Conservation (phyloP, 2,888 invertebrate genomes). For the Lottia gigantea region DNA sequence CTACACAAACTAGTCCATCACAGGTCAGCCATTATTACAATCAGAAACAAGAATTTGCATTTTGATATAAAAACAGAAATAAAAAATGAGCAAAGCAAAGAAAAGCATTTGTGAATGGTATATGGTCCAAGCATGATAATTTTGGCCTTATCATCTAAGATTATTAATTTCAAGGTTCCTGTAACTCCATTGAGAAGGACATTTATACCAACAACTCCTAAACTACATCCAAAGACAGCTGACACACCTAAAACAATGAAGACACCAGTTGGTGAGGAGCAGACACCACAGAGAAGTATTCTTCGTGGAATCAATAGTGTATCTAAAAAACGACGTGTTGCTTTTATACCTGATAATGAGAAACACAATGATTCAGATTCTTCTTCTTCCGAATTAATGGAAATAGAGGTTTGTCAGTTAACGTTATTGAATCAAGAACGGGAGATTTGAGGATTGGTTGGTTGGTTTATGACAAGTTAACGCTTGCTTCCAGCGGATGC, state of each 20-base stretch:
- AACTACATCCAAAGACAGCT: neutral
- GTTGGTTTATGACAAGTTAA: too few relatives aligned
- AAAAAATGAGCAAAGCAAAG: too few relatives aligned
- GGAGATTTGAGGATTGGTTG: too few relatives aligned
- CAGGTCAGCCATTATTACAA: neutral
- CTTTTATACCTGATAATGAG: constrained; percentile 43
- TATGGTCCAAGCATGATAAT: too few relatives aligned
- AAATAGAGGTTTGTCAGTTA: constrained; percentile 46
- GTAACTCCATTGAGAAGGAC: neutral
- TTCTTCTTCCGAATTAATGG: constrained; percentile 54
- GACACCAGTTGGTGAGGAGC: constrained; percentile 20
- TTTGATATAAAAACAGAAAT: too few relatives aligned
- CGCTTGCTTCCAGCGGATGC: too few relatives aligned
- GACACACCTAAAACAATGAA: constrained; percentile 13
- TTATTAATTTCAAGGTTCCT: too few relatives aligned
- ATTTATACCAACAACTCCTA: constrained; percentile 3
- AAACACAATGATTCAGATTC: constrained; percentile 40
- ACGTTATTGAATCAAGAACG: too few relatives aligned
- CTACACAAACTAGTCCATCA: constrained; percentile 4
- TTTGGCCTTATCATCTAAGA: neutral
- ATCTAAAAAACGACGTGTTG: constrained; percentile 53
- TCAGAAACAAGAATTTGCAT: too few relatives aligned
- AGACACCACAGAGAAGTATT: constrained; percentile 52
- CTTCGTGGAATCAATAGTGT: constrained; percentile 43
- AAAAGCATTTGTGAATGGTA: too few relatives aligned